Conservation (phyloP, 2,113 vertebrate genomes). For the Spilogale gracilis region DNA sequence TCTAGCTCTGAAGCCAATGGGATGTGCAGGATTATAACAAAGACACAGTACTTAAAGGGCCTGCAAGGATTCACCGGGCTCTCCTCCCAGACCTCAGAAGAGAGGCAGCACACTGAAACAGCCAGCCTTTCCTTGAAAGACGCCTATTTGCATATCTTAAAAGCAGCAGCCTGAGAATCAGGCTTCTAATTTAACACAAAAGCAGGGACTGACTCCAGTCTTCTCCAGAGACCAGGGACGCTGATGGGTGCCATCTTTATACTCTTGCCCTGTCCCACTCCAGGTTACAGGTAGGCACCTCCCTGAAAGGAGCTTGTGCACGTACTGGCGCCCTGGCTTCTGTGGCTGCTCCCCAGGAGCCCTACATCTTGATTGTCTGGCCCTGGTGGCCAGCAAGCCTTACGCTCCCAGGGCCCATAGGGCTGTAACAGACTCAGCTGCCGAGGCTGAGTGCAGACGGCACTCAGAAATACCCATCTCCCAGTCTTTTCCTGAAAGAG, state of each 20-base stretch:
- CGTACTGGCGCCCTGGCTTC: not conserved
- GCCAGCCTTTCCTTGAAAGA: not conserved
- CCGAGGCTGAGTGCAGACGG: not conserved
- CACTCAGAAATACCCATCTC: not conserved
- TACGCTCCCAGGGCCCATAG: not conserved
- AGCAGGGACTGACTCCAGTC: not conserved
- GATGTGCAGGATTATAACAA: not conserved
- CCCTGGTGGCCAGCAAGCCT: not conserved
- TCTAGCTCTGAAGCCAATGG: not conserved
- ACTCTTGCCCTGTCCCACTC: not conserved
- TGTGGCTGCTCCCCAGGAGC: not conserved
- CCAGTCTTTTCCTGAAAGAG: not conserved
- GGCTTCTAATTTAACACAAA: not conserved
- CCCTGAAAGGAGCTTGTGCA: not conserved
- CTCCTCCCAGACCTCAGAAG: not conserved
- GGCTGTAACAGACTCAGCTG: not conserved
- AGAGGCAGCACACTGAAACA: not conserved
- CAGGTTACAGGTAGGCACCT: not conserved
- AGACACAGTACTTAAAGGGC: not conserved
- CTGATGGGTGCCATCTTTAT: not conserved
- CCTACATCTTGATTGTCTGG: not conserved
- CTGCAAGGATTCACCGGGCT: not conserved
- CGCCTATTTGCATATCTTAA: not conserved
- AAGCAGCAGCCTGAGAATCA: not conserved
- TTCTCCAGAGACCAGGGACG: not conserved